A percentile compares a stretch with the other conserved stretches of the same genome.
These are phyloP conservation scores for Casuarius casuarius DNA, from an alignment of 2,113 vertebrate species.

Conservation along the genomic window DNA sequence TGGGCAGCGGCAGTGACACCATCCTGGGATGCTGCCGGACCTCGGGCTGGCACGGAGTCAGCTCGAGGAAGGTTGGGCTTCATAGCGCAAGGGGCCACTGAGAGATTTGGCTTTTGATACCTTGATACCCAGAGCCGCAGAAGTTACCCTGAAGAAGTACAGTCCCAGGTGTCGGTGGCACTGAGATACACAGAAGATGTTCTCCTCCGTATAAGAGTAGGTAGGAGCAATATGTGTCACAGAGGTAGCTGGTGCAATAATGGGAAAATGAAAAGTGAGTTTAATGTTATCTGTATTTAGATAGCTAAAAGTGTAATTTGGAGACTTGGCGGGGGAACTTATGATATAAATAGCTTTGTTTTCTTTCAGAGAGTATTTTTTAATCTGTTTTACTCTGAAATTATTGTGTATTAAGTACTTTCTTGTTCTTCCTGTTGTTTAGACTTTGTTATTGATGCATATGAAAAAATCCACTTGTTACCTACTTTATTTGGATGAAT, in stretches of 20 bases:
- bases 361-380: not conserved
- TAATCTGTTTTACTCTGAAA: not conserved
- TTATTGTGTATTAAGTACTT: not conserved
- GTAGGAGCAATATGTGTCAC: not conserved
- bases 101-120: not conserved
- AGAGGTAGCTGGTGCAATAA: not conserved
- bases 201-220: not conserved
- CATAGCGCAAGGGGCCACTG: rapidly evolving
- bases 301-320: not conserved
- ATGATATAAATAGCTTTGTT: not conserved
- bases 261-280: not conserved
- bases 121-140: not conserved
- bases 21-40: rapidly evolving
- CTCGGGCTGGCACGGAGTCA: not conserved
- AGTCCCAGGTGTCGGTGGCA: not conserved
- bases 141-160: not conserved
- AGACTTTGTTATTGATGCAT: not conserved
- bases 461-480: not conserved
- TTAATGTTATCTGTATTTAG: not conserved
- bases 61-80: not conserved
- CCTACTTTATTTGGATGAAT: not conserved
- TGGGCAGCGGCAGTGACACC: not conserved
- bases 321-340: not conserved
- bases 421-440: not conserved
- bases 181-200: rapidly evolving